Percentiles rank a stretch among this genome's conserved stretches.
Conservation (phyloP, 2,113 vertebrate species). For the Vulpes lagopus region DNA sequence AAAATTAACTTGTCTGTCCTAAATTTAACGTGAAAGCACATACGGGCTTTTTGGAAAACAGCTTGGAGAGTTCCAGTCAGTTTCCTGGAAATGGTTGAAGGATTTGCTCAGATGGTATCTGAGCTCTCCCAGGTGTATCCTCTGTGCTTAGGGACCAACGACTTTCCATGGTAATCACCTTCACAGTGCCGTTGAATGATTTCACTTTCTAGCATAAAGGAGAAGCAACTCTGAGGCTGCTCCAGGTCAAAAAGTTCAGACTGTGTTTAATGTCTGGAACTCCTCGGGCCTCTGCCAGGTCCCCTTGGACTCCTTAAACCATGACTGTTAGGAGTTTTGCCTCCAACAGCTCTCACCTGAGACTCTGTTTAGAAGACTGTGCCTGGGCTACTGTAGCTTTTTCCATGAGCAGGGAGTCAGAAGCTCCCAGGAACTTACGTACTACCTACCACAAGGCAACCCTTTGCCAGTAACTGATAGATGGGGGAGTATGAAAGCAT, state of each 20-base stretch:
- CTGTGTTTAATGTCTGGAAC: background rate
- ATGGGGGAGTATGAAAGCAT: background rate
- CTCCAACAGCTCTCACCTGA: background rate
- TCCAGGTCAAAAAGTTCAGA: background rate
- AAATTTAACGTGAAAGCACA: conserved; percentile 33
- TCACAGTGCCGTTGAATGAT: background rate
- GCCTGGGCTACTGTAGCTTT: background rate
- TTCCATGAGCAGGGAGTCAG: background rate
- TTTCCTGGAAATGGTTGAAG: conserved; percentile 43
- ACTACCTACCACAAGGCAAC: background rate
- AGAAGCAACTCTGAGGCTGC: background rate
- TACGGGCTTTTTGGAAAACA: conserved; percentile 16
- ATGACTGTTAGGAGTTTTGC: background rate
- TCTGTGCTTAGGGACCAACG: background rate
- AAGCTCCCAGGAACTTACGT: background rate
- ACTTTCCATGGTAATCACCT: background rate
- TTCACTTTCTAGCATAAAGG: background rate
- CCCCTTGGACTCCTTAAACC: background rate
- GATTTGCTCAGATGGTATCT: background rate
- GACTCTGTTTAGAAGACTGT: background rate
- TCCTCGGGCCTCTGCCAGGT: background rate
- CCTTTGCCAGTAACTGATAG: background rate
- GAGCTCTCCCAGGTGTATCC: background rate
- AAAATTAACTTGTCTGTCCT: background rate
- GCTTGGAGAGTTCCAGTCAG: background rate